These are phyloP conservation scores for Ammodramus savannarum DNA, from an alignment of 2,113 vertebrate genomes.

Conservation along the genomic window DNA sequence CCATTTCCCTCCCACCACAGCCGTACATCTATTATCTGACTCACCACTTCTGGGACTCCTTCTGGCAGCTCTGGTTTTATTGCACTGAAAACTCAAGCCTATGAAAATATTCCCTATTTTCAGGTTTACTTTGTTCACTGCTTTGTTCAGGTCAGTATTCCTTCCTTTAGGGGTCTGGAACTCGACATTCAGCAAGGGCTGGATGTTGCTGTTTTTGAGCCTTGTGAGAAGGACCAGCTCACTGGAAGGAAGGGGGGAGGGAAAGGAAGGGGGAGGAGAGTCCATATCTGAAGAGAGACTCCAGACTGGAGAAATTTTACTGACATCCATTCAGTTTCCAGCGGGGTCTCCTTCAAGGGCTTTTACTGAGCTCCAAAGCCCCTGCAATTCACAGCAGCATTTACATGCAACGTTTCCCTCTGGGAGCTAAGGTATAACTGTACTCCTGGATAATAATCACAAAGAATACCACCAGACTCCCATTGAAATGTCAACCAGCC, in stretches of 20 bases:
- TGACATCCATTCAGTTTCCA: constrained; percentile 64
- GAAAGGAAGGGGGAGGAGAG: constrained; percentile 40
- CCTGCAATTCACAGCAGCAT: constrained; percentile 37
- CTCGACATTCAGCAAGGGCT: background rate
- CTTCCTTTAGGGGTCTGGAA: background rate
- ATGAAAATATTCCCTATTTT: constrained; percentile 15
- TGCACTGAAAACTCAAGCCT: constrained; percentile 25
- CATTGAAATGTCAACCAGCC: constrained; percentile 59
- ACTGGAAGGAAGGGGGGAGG: background rate
- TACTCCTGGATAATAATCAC: constrained; percentile 56
- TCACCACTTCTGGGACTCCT: constrained; percentile 49
- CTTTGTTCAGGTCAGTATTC: background rate
- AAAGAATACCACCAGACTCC: constrained; percentile 49
- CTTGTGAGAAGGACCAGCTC: constrained; percentile 6
- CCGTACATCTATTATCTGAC: constrained; percentile 18
- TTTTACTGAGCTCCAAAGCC: constrained; percentile 43
- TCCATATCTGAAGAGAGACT: constrained; percentile 50
- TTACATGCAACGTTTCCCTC: constrained; percentile 27
- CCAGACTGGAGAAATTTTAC: constrained; percentile 35
- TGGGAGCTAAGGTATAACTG: constrained; percentile 53
- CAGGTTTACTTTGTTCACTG: background rate
- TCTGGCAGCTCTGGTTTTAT: constrained; percentile 19
- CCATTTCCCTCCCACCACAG: constrained; percentile 25
- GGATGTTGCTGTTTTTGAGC: background rate
- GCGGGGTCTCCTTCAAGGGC: constrained; percentile 43